Evolutionary conservation across 2,888 invertebrate genomes (phyloP), one percentile per base, ranked within the genome.

Genomic region (Rhabditophanes sp.): DNA sequence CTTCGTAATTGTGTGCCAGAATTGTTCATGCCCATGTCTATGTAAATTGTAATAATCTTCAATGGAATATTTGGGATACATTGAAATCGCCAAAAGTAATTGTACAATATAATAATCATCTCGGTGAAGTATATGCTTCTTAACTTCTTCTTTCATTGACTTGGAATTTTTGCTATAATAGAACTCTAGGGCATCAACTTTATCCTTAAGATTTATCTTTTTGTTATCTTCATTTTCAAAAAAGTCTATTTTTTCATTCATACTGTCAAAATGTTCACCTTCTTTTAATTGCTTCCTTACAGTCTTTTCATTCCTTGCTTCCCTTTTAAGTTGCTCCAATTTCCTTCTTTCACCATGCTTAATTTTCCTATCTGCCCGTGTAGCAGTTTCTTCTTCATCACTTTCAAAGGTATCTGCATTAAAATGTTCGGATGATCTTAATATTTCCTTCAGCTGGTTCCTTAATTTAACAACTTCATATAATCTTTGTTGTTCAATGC

Each of bases 21-120:
- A 57, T 36, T 55, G 46, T 16, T 60, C 59, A 26, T 56, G 50
- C n/a, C 55, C 55, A 34, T 48, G 46, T 44, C 48, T 39, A 11
- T 42, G 38, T 18, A 21, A 16, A 17, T 11, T 32, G 3, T 41
- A 22, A 14, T 15, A 17, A 42, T 37, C 37, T 18, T 53, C 37
- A n/a, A 85, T 76, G 0, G 88, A 83, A 37, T 87, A 75, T 70
- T 93, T 87, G 0, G 93, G 93, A 67, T 90, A 93, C 32, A 96
- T 72, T 0, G 90, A 88, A 67, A 83, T 79, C 49, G 82, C 80
- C 14, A 96, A 68, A 37, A 93, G 81, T 12, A 53, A 39, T 30
- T 51, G 27, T 8, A 58, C 35, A 3, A 53, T 29, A 20, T 37
- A 30, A 7, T 38, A 34, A 6, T 31, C 18, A 12, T 36, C 20